A percentile compares a stretch with the other conserved stretches of the same genome.
Evolutionary conservation across 2,888 invertebrate species (phyloP).

Genomic region (Craniophora ligustri): DNA sequence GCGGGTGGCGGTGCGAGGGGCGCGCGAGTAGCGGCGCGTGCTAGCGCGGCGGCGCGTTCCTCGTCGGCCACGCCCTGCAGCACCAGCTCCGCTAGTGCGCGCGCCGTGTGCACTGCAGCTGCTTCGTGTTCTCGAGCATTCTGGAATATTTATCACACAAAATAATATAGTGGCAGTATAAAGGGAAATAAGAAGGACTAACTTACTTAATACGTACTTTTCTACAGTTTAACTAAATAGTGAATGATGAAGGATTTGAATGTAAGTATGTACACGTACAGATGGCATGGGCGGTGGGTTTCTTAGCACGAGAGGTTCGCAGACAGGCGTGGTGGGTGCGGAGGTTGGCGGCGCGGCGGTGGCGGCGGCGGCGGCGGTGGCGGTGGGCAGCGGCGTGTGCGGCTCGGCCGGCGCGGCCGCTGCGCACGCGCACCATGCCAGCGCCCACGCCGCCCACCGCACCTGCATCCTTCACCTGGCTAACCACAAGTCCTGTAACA

Average conservation of each 20-base stretch:
- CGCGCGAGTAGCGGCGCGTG: conserved; percentile 79
- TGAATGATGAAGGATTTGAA: neutral
- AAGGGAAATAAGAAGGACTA: neutral
- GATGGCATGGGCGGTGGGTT: conserved; percentile 73
- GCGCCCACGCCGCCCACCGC: conserved; percentile 76
- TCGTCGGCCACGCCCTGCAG: conserved; percentile 80
- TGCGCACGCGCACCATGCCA: conserved; percentile 82
- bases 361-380: conserved; percentile 56
- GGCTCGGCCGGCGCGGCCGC: conserved; percentile 75
- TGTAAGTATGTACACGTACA: conserved; percentile 56
- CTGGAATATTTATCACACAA: conserved; percentile 58
- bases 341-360: conserved; percentile 19
- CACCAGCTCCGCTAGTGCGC: conserved; percentile 82
- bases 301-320: conserved; percentile 72
- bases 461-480: conserved; percentile 70
- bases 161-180: neutral
- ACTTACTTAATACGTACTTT: too few relatives aligned
- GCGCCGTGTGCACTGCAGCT: conserved; percentile 79
- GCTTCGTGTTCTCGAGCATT: conserved; percentile 82
- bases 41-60: conserved; percentile 77
- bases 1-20: conserved; percentile 78
- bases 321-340: conserved; percentile 54
- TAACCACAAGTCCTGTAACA: conserved; percentile 53
- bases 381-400: conserved; percentile 61
- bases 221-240: too few relatives aligned